Evolutionary conservation across 2,797 vertebrate species (phyloP).

Genomic region (Syndactyla subalaris): DNA sequence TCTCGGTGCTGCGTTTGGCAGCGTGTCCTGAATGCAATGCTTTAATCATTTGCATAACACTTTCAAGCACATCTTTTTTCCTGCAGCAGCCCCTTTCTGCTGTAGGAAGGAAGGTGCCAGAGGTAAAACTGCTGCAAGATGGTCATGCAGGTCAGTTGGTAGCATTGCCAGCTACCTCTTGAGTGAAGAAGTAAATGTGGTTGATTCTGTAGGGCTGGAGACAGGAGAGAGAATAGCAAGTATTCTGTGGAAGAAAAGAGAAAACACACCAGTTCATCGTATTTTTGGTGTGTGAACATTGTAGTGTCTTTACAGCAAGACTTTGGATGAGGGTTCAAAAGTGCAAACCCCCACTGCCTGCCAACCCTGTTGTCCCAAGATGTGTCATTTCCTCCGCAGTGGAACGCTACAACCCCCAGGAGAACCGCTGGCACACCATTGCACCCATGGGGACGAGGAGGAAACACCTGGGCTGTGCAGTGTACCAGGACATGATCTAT

Average conservation of each 20-base stretch:
- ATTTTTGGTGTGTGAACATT: neutral
- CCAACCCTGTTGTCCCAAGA: neutral
- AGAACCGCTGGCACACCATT: constrained; percentile 99
- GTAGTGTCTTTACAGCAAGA: neutral
- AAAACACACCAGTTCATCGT: neutral
- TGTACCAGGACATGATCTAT: constrained; percentile 99
- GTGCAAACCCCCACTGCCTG: neutral
- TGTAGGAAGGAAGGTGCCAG: neutral
- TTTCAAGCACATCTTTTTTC: neutral
- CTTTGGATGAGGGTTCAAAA: neutral
- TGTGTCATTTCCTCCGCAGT: constrained; percentile 69
- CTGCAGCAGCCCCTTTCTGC: neutral
- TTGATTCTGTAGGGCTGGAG: neutral
- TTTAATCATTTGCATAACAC: neutral
- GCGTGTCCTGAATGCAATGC: neutral
- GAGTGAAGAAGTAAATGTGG: neutral
- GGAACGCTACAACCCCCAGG: constrained; percentile 95
- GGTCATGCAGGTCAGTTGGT: neutral
- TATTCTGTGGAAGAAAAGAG: neutral
- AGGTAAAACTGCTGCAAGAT: neutral
- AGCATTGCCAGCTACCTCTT: neutral
- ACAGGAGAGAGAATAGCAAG: neutral
- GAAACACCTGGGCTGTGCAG: constrained; percentile 97
- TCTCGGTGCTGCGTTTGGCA: neutral
- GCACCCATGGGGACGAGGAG: constrained; percentile 97